These are phyloP conservation scores for Scomber scombrus DNA, from an alignment of 2,113 vertebrate genomes.

Conservation along the genomic window DNA sequence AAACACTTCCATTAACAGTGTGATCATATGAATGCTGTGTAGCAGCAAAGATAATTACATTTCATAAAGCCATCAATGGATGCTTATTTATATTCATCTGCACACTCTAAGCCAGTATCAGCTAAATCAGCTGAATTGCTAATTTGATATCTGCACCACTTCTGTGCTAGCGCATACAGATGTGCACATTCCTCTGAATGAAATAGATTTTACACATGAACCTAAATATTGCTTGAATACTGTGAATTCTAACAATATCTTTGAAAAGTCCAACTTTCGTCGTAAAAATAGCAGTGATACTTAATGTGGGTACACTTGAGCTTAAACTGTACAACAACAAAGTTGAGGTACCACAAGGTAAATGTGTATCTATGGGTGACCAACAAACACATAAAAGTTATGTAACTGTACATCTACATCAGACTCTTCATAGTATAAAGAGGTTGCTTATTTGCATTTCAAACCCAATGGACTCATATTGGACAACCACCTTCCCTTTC, in stretches of 20 bases:
- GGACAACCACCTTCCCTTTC: neutral
- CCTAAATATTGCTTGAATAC: neutral
- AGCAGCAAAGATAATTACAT: neutral
- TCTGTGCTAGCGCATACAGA: slow-evolving; percentile 1
- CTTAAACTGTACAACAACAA: too few species aligned
- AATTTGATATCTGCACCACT: neutral
- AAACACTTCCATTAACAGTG: neutral
- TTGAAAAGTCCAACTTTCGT: neutral
- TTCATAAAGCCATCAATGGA: neutral
- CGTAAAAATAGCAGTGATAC: neutral
- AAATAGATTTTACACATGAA: neutral
- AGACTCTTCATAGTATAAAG: too few species aligned
- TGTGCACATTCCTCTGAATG: too few species aligned
- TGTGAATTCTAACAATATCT: too few species aligned
- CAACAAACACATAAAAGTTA: neutral
- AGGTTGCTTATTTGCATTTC: neutral
- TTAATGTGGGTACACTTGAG: neutral
- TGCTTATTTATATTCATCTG: slow-evolving; percentile 14
- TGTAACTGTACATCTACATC: too few species aligned
- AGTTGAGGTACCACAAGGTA: too few species aligned
- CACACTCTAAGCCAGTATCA: neutral
- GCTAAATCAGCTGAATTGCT: neutral
- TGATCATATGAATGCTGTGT: too few species aligned
- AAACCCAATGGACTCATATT: neutral
- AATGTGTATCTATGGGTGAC: too few species aligned